Percentiles rank a stretch among this genome's conserved stretches.
Evolutionary conservation across 2,113 vertebrate genomes (phyloP).

Genomic region (Caracal caracal): DNA sequence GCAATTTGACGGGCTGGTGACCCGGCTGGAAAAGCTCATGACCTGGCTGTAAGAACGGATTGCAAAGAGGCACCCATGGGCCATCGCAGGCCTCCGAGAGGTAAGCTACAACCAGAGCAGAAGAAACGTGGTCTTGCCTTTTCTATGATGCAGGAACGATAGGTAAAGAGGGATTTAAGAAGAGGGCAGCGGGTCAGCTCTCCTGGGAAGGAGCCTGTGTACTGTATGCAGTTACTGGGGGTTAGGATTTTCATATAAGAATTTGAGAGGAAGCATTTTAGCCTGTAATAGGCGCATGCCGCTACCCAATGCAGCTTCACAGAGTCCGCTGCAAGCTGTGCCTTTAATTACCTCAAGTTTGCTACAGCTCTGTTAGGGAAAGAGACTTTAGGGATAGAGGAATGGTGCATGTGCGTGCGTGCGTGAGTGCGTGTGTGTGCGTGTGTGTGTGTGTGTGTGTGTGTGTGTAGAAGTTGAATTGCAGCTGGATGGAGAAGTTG

Average conservation of each 20-base stretch:
- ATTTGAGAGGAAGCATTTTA: background rate
- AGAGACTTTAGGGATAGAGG: background rate
- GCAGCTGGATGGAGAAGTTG: background rate
- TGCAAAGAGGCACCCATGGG: rapidly evolving
- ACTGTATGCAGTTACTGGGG: background rate
- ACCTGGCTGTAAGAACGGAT: background rate
- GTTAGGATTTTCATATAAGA: background rate
- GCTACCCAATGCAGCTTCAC: background rate
- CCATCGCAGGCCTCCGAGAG: background rate
- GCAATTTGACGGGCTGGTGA: background rate
- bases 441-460: background rate
- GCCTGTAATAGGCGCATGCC: background rate
- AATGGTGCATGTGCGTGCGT: background rate
- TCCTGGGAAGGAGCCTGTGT: background rate
- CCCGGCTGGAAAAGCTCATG: rapidly evolving
- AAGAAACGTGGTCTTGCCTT: background rate
- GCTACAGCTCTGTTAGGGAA: background rate
- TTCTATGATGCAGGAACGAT: background rate
- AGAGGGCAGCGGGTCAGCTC: background rate
- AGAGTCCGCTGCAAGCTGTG: background rate
- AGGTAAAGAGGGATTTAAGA: background rate
- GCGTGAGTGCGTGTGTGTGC: rapidly evolving
- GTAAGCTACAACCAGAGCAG: background rate
- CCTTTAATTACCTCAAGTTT: background rate
- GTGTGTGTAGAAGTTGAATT: background rate